Evolutionary conservation across 2,888 invertebrate species (phyloP), one percentile per base, ranked within the genome.

Genomic region (Acleris emargana): DNA sequence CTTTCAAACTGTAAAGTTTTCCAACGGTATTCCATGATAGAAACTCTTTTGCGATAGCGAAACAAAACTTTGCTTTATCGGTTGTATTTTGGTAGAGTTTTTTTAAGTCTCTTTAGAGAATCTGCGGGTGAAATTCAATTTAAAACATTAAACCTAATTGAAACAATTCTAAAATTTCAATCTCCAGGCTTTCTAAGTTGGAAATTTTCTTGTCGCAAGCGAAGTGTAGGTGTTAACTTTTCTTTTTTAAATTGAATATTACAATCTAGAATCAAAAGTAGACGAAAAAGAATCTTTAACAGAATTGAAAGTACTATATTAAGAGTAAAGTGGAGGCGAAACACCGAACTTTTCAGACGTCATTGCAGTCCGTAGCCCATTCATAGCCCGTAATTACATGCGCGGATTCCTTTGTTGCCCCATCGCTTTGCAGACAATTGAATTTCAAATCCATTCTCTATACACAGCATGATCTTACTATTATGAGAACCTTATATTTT

Each of bases 261-360:
- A 52, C 51, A 61, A 51, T 61, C 57, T 60, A 47, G 66, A 55
- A 20, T 61, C 51, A 66, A 66, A 63, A 55, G 38, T 38, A 20
- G 51, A 47, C n/a, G 32, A 47, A 52, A 67, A 53, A 53, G n/a
- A 53, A 62, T 49, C 54, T 32, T 18, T 60, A 59, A 68, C 67
- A 67, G 66, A 69, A 67, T 71, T 58, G 61, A 45, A 69, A 68
- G 58, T 69, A 62, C 62, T 47, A 60, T 60, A 75, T 69, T 69
- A 69, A 61, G 45, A 63, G 62, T 62, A 52, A 73, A 73, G 71
- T 75, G 73, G 69, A 69, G 70, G 76, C 72, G 71, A 77, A 76
- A 76, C 69, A 69, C 68, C 69, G 74, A 88, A 89, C 78, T 88
- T 87, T 83, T 80, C 87, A 88, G 87, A 88, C 88, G 72, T 78